phyloP scores from a whole-genome alignment of 2,113 vertebrate species.

The Brachionichthys hirsutus region DNA sequence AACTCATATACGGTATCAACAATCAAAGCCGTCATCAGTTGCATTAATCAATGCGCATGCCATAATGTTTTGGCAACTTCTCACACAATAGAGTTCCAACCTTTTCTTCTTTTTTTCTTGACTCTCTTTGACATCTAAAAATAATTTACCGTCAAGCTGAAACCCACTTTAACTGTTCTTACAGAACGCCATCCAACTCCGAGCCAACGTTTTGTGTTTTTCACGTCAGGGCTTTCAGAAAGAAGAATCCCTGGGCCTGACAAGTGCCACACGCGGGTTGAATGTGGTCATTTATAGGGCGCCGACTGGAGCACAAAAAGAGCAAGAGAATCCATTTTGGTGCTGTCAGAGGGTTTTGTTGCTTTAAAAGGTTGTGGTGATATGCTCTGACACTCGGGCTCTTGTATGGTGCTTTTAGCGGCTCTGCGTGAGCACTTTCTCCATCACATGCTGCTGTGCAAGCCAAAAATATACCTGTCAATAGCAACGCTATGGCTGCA shows the following conservation, averaged over 20 bases:
- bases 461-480: constrained; percentile 78
- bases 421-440: constrained; percentile 71
- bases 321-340: constrained; percentile 71
- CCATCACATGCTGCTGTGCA: constrained; percentile 62
- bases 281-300: constrained; percentile 67
- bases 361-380: constrained; percentile 74
- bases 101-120: constrained; percentile 10
- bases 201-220: constrained; percentile 34
- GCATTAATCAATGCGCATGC: constrained; percentile 1
- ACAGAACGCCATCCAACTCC: constrained; percentile 17
- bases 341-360: constrained; percentile 77
- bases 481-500: constrained; percentile 53
- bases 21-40: constrained; percentile 2
- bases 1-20: not conserved
- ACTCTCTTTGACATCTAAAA: constrained; percentile 39
- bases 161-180: constrained; percentile 48
- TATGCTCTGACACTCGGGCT: constrained; percentile 74
- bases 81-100: constrained; percentile 18
- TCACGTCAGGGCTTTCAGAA: constrained; percentile 52
- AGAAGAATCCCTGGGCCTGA: constrained; percentile 63
- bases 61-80: constrained; percentile 40
- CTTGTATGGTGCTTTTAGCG: constrained; percentile 76
- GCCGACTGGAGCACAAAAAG: constrained; percentile 60
- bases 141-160: constrained; percentile 33
- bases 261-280: constrained; percentile 55